Base-by-base conservation (phyloP, 2,113 vertebrate species). In the Oncorhynchus nerka region DNA sequence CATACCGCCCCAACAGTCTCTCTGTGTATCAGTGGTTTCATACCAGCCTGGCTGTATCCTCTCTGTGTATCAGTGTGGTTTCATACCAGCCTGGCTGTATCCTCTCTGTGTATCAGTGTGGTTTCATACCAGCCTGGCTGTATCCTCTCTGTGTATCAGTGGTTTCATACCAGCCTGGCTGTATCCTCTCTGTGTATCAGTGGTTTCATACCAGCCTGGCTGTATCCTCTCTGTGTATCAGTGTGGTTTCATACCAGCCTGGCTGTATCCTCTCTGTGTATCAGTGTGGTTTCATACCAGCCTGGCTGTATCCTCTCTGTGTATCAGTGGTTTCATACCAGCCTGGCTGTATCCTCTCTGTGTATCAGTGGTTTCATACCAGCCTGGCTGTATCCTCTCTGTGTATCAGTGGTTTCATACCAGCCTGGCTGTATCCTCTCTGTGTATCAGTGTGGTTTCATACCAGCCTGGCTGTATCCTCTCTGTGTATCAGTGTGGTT, bases 341-440 rank as follows among this genome's bases (percentile, higher is more conserved):
- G 76, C 0, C 84, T 76, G 78, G 75, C 76, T 74, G 12, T 92
- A 89, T 79, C 76, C 79, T 79, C 82, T 45, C 77, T 26, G 24
- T 26, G 24, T 26, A 26, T 26, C 24, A 26, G 32, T 32, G 32
- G 32, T 85, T 85, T 75, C 28, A 70, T 30, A 82, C n/a, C 76
- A 86, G 75, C 2, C 84, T 76, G 78, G 75, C 76, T 75, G 12
- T 92, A 89, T 78, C 76, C 79, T 79, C 82, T 45, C 76, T 30
- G 28, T 30, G 32, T 34, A 4, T 30, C 28, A 30, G 28, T 34
- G 32, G 32, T 34, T 34, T 6, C 30, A 34, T 34, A 34, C 32
- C 32, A 34, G 32, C 1, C 32, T 34, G 32, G 32, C 32, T 34
- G 32, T 34, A 34, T 78, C 76, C 79, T 79, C 82, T 45, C 76